These are phyloP conservation scores for Drosophila yakuba DNA, from an alignment of 1,140 invertebrate genomes.

Conservation along the genomic window DNA sequence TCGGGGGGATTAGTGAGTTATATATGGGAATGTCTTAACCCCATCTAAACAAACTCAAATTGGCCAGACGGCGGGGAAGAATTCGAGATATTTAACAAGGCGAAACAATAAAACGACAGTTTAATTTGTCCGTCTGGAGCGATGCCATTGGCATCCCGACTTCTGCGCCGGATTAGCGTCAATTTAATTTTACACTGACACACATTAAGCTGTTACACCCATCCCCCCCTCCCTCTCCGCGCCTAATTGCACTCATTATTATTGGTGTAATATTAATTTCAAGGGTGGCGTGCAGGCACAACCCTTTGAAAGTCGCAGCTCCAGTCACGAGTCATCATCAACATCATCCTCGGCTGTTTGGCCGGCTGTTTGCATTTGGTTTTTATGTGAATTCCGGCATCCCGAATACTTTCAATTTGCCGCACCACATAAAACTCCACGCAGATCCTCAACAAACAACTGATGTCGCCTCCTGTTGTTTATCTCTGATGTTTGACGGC, in stretches of 20 bases:
- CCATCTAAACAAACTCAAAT: conserved; percentile 79
- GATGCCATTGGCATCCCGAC: conserved; percentile 45
- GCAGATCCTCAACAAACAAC: conserved; percentile 20
- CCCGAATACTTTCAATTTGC: conserved; percentile 54
- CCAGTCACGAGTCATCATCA: conserved; percentile 6
- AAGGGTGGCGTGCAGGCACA: conserved; percentile 26
- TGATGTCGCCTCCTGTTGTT: conserved; percentile 44
- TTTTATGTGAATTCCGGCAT: conserved; percentile 59
- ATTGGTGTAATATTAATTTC: conserved; percentile 72
- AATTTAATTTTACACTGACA: conserved; percentile 81
- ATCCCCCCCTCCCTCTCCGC: neutral
- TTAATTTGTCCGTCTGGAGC: conserved; percentile 66
- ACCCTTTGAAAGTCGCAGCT: conserved; percentile 36
- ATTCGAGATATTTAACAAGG: conserved; percentile 76
- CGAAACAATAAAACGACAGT: conserved; percentile 81
- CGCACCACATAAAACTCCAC: conserved; percentile 51
- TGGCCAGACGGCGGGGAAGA: conserved; percentile 59
- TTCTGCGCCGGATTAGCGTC: conserved; percentile 62
- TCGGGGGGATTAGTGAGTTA: conserved; percentile 71
- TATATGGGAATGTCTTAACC: conserved; percentile 81
- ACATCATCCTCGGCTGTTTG: conserved; percentile 20
- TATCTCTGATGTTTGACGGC: conserved; percentile 67
- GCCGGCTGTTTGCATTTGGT: conserved; percentile 75
- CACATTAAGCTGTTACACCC: conserved; percentile 74
- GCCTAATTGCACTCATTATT: conserved; percentile 80